These are phyloP conservation scores for Barbus barbus DNA, from an alignment of 2,113 vertebrate species.

Conservation along the genomic window DNA sequence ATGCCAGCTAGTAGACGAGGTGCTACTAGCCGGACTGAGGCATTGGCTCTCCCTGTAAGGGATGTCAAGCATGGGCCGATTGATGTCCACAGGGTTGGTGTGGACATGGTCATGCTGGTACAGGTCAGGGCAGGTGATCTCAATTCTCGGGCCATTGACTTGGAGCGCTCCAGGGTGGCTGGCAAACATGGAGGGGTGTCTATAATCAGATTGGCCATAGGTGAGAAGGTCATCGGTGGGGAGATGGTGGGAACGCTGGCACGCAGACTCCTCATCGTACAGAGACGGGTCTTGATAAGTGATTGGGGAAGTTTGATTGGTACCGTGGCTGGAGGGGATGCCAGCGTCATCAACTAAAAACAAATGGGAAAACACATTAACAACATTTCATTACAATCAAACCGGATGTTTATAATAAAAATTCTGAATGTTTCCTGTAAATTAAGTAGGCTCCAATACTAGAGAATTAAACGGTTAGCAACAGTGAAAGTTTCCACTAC, in stretches of 20 bases:
- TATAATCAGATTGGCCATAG: conserved; percentile 70
- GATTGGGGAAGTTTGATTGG: conserved; percentile 20
- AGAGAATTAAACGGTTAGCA: neutral
- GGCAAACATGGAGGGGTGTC: conserved; percentile 53
- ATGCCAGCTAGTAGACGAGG: conserved; percentile 94
- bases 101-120: conserved; percentile 82
- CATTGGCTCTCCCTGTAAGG: conserved; percentile 87
- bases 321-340: neutral
- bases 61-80: conserved; percentile 80
- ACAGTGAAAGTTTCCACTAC: conserved; percentile 12
- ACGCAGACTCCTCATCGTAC: conserved; percentile 19
- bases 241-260: conserved; percentile 21
- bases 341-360: conserved; percentile 30
- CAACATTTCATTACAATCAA: neutral
- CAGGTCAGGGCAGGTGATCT: conserved; percentile 95
- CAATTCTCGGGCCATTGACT: conserved; percentile 91
- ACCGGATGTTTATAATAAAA: neutral
- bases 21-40: conserved; percentile 95
- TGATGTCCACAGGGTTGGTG: conserved; percentile 77
- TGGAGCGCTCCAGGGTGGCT: conserved; percentile 61
- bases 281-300: neutral
- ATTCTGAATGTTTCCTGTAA: neutral
- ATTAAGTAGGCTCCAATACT: neutral
- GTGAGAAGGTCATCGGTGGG: conserved; percentile 43
- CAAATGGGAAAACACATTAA: conserved; percentile 2